Conservation (phyloP, 2,113 vertebrate genomes). For the Spilogale gracilis region DNA sequence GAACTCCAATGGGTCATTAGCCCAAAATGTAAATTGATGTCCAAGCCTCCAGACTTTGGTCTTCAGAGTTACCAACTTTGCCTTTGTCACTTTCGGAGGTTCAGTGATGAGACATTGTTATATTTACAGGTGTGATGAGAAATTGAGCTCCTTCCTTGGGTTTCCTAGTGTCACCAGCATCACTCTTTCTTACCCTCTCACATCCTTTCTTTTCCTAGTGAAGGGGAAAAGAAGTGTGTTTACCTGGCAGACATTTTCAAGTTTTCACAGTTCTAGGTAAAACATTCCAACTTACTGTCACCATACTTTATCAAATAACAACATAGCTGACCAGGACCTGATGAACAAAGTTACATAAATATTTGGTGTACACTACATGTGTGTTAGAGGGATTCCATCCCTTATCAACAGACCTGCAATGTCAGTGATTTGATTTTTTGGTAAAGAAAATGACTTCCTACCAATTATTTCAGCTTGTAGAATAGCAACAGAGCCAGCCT, state of each 20-base stretch:
- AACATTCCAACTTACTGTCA: background rate
- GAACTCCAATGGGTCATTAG: background rate
- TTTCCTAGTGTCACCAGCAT: background rate
- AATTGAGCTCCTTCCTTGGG: background rate
- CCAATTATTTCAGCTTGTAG: background rate
- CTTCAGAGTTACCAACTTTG: conserved; percentile 25
- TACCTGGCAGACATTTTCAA: background rate
- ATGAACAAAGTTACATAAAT: background rate
- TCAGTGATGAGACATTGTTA: background rate
- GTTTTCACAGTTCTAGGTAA: conserved; percentile 35
- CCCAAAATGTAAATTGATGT: background rate
- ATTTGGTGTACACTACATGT: background rate
- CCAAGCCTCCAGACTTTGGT: background rate
- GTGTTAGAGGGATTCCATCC: background rate
- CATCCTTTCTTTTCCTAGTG: background rate
- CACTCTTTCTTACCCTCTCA: background rate
- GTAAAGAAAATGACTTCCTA: conserved; percentile 9
- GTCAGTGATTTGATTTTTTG: conserved; percentile 35
- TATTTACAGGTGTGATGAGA: background rate
- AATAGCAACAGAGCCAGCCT: background rate
- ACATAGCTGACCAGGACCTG: background rate
- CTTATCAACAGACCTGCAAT: conserved; percentile 1
- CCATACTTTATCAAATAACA: background rate
- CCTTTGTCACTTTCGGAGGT: background rate
- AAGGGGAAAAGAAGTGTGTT: background rate